Evolutionary conservation across 2,797 vertebrate genomes (phyloP).

Genomic region (Thunnus albacares): DNA sequence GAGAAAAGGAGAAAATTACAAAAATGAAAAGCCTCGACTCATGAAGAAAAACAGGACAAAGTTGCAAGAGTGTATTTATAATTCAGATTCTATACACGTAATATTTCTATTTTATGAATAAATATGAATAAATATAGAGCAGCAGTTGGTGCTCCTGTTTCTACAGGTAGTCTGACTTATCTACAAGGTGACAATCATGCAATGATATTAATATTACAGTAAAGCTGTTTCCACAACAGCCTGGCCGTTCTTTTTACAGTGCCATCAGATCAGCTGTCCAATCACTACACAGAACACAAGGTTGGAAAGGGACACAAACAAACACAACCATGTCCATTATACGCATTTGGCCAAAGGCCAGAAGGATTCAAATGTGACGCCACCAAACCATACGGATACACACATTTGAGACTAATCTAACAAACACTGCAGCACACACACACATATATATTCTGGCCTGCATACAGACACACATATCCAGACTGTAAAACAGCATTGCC

Average conservation of each 20-base stretch:
- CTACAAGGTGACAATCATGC: too few species aligned
- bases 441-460: constrained; percentile 41
- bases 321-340: constrained; percentile 24
- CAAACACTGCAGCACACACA: constrained; percentile 55
- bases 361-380: constrained; percentile 67
- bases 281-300: constrained; percentile 11
- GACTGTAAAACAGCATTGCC: constrained; percentile 72
- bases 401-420: constrained; percentile 63
- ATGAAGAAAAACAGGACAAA: too few species aligned
- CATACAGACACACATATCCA: constrained; percentile 55
- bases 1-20: background rate
- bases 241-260: background rate
- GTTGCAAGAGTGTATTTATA: too few species aligned
- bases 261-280: background rate
- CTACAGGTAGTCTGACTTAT: too few species aligned
- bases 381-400: constrained; percentile 75
- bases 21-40: too few species aligned
- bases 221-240: too few species aligned
- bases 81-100: background rate
- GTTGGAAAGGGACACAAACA: constrained; percentile 28
- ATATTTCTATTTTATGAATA: too few species aligned
- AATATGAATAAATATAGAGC: background rate
- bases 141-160: too few species aligned
- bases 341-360: constrained; percentile 74
- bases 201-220: too few species aligned